These are phyloP conservation scores for Eretmochelys imbricata DNA, from an alignment of 2,113 vertebrate genomes.

Conservation along the genomic window DNA sequence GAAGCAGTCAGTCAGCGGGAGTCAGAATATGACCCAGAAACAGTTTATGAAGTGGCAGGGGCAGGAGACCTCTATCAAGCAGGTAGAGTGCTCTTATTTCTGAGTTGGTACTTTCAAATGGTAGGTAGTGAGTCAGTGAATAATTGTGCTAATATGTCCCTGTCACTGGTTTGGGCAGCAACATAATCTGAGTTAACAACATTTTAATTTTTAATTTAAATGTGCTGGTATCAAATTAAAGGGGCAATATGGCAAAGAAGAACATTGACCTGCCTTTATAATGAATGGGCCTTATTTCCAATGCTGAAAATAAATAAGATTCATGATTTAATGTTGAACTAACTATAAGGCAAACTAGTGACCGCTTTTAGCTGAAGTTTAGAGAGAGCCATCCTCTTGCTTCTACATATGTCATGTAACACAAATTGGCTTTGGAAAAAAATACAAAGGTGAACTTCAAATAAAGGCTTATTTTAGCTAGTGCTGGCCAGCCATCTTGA, in stretches of 20 bases:
- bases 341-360: neutral
- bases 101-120: neutral
- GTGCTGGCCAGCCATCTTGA: neutral
- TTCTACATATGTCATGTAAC: neutral
- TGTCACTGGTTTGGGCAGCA: neutral
- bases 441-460: neutral
- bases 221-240: neutral
- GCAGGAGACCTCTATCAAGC: constrained; percentile 76
- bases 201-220: neutral
- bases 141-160: neutral
- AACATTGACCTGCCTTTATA: too few species aligned
- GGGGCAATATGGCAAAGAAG: neutral
- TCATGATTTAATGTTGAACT: neutral
- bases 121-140: neutral
- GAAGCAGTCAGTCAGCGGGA: constrained; percentile 67
- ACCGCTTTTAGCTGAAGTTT: neutral
- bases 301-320: neutral
- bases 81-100: constrained; percentile 65
- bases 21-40: constrained; percentile 69
- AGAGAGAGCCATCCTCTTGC: neutral
- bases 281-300: neutral
- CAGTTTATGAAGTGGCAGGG: constrained; percentile 82
- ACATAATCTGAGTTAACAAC: neutral
- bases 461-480: neutral
- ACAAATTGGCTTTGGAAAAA: neutral